Evolutionary conservation across 2,888 invertebrate species (phyloP).

Genomic region (Drosophila crucigera): DNA sequence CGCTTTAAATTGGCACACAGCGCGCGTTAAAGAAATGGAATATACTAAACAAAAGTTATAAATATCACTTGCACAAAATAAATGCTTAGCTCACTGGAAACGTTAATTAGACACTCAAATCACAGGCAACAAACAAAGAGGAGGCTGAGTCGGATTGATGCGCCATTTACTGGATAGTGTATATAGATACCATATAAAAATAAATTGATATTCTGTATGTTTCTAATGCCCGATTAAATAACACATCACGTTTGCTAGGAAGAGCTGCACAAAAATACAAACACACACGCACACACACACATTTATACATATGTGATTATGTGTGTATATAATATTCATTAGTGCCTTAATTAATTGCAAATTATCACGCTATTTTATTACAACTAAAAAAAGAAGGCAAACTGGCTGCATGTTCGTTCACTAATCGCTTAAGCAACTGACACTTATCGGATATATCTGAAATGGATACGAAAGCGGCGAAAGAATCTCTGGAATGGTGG

Average conservation of each 20-base stretch:
- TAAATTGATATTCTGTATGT: conserved; percentile 33
- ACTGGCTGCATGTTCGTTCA: background rate
- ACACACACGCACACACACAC: background rate
- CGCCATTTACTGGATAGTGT: conserved; percentile 16
- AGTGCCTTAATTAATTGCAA: conserved; percentile 5
- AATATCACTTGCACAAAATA: conserved; percentile 17
- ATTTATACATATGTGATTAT: background rate
- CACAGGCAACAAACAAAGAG: conserved; percentile 31
- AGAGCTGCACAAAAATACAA: background rate
- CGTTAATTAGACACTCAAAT: conserved; percentile 43
- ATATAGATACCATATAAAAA: conserved; percentile 5
- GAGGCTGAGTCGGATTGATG: conserved; percentile 15
- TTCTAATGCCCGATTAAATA: conserved; percentile 25
- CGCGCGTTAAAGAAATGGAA: conserved; percentile 16
- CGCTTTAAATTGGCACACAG: conserved; percentile 32
- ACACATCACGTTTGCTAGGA: conserved; percentile 23
- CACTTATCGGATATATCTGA: background rate
- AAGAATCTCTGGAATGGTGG: conserved; percentile 11
- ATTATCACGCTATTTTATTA: conserved; percentile 20
- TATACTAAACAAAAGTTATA: conserved; percentile 27
- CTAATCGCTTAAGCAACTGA: conserved; percentile 2
- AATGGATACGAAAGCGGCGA: background rate
- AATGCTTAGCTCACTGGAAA: conserved; percentile 11
- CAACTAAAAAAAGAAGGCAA: background rate
- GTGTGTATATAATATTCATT: background rate